phyloP scores from a whole-genome alignment of 2,888 invertebrate genomes.

The Platycheirus albimanus region DNA sequence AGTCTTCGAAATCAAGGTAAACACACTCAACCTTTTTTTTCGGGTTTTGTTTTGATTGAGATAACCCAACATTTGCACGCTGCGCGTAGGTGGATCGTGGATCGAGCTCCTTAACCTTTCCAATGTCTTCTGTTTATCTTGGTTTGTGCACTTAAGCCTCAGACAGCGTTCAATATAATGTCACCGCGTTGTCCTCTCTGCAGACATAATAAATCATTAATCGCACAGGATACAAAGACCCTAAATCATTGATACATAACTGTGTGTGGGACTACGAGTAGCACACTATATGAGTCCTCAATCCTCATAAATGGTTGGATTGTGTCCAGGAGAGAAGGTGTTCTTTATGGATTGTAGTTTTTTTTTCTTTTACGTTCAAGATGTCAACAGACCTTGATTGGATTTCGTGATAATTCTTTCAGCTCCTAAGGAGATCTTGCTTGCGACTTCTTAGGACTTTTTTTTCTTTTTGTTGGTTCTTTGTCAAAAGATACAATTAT shows the following conservation, averaged over 20 bases:
- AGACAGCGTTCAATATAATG: constrained; percentile 54
- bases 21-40: constrained; percentile 48
- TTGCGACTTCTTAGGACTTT: neutral
- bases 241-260: constrained; percentile 70
- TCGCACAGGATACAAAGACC: constrained; percentile 54
- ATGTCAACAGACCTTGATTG: constrained; percentile 57
- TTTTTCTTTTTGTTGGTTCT: constrained; percentile 17
- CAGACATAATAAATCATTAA: constrained; percentile 68
- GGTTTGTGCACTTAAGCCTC: constrained; percentile 46
- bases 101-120: constrained; percentile 36
- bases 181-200: constrained; percentile 41
- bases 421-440: too few species aligned
- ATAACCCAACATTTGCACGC: constrained; percentile 27
- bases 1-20: constrained; percentile 44
- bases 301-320: neutral
- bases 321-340: constrained; percentile 8
- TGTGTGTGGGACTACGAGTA: constrained; percentile 57
- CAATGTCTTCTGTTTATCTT: constrained; percentile 58
- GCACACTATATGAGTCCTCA: neutral
- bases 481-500: constrained; percentile 21
- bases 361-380: neutral
- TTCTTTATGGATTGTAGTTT: constrained; percentile 40
- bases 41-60: constrained; percentile 32
- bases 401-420: constrained; percentile 38
- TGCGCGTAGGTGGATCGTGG: constrained; percentile 49